Evolutionary conservation across 2,888 invertebrate genomes (phyloP), one percentile per base, ranked within the genome.

Genomic region (Protonemura montana): DNA sequence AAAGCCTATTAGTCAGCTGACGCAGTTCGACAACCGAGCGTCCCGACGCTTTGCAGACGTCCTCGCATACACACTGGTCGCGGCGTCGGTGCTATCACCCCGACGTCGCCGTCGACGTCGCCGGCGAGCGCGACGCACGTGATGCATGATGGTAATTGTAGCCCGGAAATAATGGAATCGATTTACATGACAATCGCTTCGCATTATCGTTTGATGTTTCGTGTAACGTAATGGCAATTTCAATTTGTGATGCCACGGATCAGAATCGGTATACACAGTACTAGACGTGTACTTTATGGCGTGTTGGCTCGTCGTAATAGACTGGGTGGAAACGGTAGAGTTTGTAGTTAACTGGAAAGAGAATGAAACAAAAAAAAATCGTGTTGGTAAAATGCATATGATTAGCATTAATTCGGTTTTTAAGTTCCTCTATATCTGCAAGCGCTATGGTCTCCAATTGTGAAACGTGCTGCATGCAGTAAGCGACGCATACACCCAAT

Each of bases 181-280:
- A 87, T 87, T 85, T 85, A 59, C 78, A 87, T 85, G 82, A 82
- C 85, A 85, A 59, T 82, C 85, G 87, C 41, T 87, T 59, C 82
- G 76, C 82, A 82, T 81, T 85, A 83, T 85, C 87, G 82, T 87
- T 87, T 87, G 87, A 87, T 85, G 87, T 87, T 30, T 76, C 85
- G 80, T 87, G 85, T 30, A 77, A 76, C n/a, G 87, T 87, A 85
- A 87, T 85, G 85, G 87, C 77, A 85, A 83, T 87, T 87, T 87
- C 87, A 87, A 87, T 87, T 87, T 87, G 35, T 59, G 59, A 35
- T 59, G 59, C 59, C 59, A 21, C 59, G 59, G 21, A 59, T 59
- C 59, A 59, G 16, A 10, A 59, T 59, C 13, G 59, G 59, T 59
- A 59, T 59, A 59, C 59, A 59, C 59, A 21, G 59, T 59, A 59